Conservation (phyloP, 2,797 vertebrate genomes). For the Pseudochromis fuscus region DNA sequence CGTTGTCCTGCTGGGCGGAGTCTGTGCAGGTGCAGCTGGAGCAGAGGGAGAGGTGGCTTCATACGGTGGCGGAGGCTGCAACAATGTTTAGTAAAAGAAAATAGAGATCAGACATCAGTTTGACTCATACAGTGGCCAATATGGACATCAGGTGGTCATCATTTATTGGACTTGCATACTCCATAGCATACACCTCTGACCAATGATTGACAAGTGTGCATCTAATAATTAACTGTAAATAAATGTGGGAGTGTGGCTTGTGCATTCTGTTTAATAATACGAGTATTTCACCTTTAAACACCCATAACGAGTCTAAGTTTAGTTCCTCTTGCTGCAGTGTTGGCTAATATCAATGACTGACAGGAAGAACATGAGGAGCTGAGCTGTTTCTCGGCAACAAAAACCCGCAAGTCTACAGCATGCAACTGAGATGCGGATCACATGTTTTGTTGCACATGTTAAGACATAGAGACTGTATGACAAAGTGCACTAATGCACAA, state of each 20-base stretch:
- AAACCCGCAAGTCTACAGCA: slow-evolving; percentile 3
- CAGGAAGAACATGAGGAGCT: slow-evolving; percentile 27
- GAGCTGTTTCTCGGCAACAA: slow-evolving; percentile 35
- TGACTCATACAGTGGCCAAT: neutral
- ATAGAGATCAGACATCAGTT: neutral
- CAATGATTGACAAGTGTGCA: neutral
- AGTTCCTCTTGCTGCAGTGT: slow-evolving; percentile 22
- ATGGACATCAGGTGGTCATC: neutral
- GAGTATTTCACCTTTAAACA: neutral
- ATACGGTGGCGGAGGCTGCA: slow-evolving; percentile 82
- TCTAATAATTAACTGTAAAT: neutral
- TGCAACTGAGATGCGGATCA: neutral
- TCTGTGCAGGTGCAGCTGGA: slow-evolving; percentile 74
- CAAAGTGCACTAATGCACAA: neutral
- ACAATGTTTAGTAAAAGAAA: slow-evolving; percentile 6
- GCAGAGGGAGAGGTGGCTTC: slow-evolving; percentile 76
- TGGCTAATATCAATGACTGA: slow-evolving; percentile 10
- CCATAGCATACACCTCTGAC: no score
- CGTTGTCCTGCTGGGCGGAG: slow-evolving; percentile 86
- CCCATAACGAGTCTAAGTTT: neutral
- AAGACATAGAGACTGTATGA: neutral
- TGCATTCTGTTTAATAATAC: neutral
- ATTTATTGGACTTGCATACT: neutral
- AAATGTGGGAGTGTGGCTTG: neutral
- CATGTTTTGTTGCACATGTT: neutral